phyloP scores from a whole-genome alignment of 2,888 invertebrate genomes.

The Limnephilus rhombicus region DNA sequence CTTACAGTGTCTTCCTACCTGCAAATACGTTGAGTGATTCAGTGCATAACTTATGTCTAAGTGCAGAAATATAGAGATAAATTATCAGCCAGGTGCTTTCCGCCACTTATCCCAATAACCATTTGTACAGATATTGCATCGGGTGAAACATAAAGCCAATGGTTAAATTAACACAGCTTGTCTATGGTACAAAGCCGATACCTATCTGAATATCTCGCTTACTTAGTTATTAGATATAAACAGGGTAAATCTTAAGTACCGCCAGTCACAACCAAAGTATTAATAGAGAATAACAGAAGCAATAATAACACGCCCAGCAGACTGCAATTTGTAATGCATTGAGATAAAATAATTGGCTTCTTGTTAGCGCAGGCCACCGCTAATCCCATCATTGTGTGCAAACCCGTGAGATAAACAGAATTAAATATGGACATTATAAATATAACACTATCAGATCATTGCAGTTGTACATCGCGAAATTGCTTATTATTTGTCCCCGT shows the following conservation, averaged over 20 bases:
- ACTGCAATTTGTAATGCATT: slow-evolving; percentile 21
- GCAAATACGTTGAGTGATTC: background rate
- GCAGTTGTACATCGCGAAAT: slow-evolving; percentile 7
- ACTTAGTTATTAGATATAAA: background rate
- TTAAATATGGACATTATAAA: slow-evolving; percentile 38
- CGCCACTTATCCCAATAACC: background rate
- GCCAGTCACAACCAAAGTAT: background rate
- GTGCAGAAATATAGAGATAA: background rate
- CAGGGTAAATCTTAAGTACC: background rate
- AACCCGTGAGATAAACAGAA: slow-evolving; percentile 8
- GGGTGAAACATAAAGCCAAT: background rate
- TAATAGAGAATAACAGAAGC: background rate
- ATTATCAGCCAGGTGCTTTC: background rate
- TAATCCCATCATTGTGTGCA: slow-evolving; percentile 19
- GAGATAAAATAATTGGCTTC: slow-evolving; percentile 25
- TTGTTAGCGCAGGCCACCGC: slow-evolving; percentile 28
- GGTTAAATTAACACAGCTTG: background rate
- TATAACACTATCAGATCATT: slow-evolving; percentile 27
- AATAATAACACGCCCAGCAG: background rate
- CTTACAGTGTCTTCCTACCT: background rate
- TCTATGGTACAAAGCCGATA: background rate
- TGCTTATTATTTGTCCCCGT: slow-evolving; percentile 38
- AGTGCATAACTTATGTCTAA: background rate
- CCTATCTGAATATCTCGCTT: background rate
- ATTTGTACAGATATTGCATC: background rate